Percentiles rank a stretch among this genome's conserved stretches.
Conservation (phyloP, 2,113 vertebrate genomes). For the Atrichornis clamosus region DNA sequence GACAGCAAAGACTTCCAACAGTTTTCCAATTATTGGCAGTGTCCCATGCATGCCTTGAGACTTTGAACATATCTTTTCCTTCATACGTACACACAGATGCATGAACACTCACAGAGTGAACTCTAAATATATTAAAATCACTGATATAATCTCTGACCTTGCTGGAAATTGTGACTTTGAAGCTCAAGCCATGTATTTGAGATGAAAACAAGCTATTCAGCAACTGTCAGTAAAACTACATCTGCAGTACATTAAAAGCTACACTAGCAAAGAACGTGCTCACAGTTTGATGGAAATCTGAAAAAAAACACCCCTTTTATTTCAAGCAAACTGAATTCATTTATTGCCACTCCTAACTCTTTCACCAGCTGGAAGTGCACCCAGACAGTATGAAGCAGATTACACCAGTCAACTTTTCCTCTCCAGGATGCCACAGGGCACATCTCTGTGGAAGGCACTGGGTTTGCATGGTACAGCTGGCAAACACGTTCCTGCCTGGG, state of each 20-base stretch:
- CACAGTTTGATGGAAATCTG: slow-evolving; percentile 7
- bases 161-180: slow-evolving; percentile 41
- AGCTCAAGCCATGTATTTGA: slow-evolving; percentile 41
- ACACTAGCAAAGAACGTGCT: not conserved
- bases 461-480: not conserved
- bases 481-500: not conserved
- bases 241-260: slow-evolving; percentile 59
- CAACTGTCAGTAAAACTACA: slow-evolving; percentile 38
- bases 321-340: slow-evolving; percentile 1
- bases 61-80: not conserved
- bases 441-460: not conserved
- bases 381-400: not conserved
- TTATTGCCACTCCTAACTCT: not conserved
- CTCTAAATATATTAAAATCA: slow-evolving; percentile 47
- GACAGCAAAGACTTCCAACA: not conserved
- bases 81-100: not conserved
- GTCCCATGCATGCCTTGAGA: not conserved
- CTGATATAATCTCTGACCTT: slow-evolving; percentile 15
- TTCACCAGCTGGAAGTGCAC: not conserved
- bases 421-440: not conserved
- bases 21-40: not conserved
- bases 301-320: not conserved
- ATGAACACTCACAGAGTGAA: not conserved
- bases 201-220: slow-evolving; percentile 37
- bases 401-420: not conserved